Evolutionary conservation across 2,797 vertebrate genomes (phyloP), one percentile per base, ranked within the genome.

Genomic region (Neosalanx taihuensis): DNA sequence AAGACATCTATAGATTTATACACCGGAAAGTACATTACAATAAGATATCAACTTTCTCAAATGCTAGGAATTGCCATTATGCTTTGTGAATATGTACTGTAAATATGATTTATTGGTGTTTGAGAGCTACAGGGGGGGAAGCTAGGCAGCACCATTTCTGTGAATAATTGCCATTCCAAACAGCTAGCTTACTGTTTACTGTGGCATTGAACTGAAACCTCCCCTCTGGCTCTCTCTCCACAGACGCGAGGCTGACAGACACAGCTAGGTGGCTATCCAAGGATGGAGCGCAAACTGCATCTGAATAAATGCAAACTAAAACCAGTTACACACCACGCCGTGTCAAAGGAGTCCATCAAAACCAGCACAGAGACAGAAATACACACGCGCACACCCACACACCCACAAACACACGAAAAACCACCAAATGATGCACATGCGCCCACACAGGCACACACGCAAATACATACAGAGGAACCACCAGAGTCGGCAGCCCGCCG

Each of bases 71-170:
- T 74, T 67, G 71, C 69, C 35, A 67, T 78, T 76, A 73, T 31
- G 67, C 57, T 46, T 26, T 72, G 73, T 53, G 20, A 56, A 67
- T 67, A 74, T 65, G 59, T 79, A 51, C 64, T 85, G 61, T 77
- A 81, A 80, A 82, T 79, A 68, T 79, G 79, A 81, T 73, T 77
- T 71, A 79, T 64, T 81, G 80, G 81, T 72, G 77, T 7, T n/a
- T n/a, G 70, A 58, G 69, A 73, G 70, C 18, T 17, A 56, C 17
- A 5, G 81, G 74, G 77, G 64, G 72, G 1, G 80, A 76, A 73
- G 59, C 72, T 62, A 33, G 60, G 77, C 77, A 74, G 71, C 20
- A 84, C 74, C 31, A 30, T 75, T 35, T 66, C 69, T 46, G 73
- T 59, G 63, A 73, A 70, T 70, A 70, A 76, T 87, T 84, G 67